Conservation (phyloP, 2,113 vertebrate species). For the Formicarius rufipectus region DNA sequence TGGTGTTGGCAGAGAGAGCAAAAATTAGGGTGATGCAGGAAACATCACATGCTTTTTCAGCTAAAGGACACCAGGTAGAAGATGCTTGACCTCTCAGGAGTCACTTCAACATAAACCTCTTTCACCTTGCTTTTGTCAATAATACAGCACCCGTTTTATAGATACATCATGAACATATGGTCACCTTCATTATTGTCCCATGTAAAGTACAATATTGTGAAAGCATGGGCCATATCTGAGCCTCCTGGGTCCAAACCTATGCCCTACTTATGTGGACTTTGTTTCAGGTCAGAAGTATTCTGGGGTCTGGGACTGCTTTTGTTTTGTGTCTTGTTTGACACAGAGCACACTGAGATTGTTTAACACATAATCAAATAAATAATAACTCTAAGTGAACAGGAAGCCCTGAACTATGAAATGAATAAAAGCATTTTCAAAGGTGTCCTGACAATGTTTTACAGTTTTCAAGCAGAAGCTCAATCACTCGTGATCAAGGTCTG, state of each 20-base stretch:
- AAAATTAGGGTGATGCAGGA: not conserved
- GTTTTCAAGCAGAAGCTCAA: not conserved
- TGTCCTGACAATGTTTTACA: constrained; percentile 5
- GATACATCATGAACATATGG: not conserved
- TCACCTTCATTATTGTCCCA: not conserved
- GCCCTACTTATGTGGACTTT: not conserved
- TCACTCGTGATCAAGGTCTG: not conserved
- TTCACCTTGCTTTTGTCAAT: not conserved
- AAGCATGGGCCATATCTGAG: not conserved
- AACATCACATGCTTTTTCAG: not conserved
- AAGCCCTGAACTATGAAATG: not conserved
- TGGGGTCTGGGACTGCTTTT: not conserved
- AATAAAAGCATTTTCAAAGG: constrained; percentile 28
- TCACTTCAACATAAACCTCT: not conserved
- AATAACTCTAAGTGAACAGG: constrained; percentile 5
- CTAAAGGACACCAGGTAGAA: not conserved
- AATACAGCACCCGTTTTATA: not conserved
- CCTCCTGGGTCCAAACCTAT: not conserved
- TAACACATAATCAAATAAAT: constrained; percentile 39
- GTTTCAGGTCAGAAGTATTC: not conserved
- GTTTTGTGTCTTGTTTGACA: not conserved
- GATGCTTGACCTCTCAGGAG: not conserved
- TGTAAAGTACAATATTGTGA: not conserved
- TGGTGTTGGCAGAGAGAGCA: not conserved
- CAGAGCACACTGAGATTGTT: not conserved